A percentile compares a stretch with the other conserved stretches of the same genome.
Evolutionary conservation across 2,888 invertebrate species (phyloP).

Genomic region (Drosophila silvestris): DNA sequence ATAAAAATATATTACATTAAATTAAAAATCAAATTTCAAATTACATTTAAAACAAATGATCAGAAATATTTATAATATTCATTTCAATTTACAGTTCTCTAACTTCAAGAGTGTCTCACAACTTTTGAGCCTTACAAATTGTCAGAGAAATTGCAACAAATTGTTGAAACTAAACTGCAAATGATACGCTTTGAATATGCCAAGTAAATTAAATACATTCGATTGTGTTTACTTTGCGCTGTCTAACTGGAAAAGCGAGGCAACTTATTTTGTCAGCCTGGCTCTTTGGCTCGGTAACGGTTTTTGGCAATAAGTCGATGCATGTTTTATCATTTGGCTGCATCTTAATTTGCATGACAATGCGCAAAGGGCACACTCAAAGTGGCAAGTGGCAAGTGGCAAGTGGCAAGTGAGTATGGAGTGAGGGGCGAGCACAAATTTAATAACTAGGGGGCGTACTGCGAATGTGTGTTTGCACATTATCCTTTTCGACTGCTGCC

Average conservation of each 20-base stretch:
- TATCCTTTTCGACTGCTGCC: constrained; percentile 36
- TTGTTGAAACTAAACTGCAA: not conserved
- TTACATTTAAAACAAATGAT: not conserved
- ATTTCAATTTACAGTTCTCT: not conserved
- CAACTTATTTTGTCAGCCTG: constrained; percentile 23
- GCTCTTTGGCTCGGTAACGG: constrained; percentile 2
- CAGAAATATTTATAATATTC: not conserved
- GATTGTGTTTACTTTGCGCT: not conserved
- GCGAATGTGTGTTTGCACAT: constrained; percentile 36
- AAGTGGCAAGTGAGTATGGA: not conserved
- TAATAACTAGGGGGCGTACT: constrained; percentile 21
- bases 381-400: constrained; percentile 19
- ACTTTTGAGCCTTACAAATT: not conserved
- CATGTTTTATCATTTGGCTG: constrained; percentile 52
- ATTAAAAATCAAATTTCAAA: not conserved
- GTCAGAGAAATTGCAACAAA: not conserved
- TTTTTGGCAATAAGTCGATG: constrained; percentile 44
- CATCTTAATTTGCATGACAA: constrained; percentile 69
- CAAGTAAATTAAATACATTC: constrained; percentile 5
- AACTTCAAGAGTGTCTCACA: not conserved
- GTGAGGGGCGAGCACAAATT: not conserved
- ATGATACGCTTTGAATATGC: not conserved
- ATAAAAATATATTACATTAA: not conserved
- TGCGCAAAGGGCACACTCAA: constrained; percentile 26
- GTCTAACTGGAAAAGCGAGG: not conserved